A percentile compares a stretch with the other conserved stretches of the same genome.
These are phyloP conservation scores for Philopotamus ludificatus DNA, from an alignment of 1,140 invertebrate species.

Conservation along the genomic window DNA sequence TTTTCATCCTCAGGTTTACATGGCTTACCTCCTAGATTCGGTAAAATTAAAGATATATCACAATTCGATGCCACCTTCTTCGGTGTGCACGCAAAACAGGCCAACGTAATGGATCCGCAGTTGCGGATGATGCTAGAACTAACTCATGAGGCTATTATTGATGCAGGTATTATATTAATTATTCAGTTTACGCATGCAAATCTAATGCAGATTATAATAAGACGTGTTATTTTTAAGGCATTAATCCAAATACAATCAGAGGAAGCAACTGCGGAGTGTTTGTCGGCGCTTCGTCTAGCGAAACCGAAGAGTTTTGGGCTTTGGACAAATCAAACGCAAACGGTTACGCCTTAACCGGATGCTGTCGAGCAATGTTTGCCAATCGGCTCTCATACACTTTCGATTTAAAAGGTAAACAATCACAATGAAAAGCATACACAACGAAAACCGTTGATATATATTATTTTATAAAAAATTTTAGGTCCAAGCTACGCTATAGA, in stretches of 20 bases:
- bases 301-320: slow-evolving; percentile 82
- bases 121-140: slow-evolving; percentile 86
- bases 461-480: slow-evolving; percentile 40
- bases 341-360: slow-evolving; percentile 92
- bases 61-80: slow-evolving; percentile 93
- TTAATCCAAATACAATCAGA: slow-evolving; percentile 75
- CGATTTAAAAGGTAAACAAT: slow-evolving; percentile 76
- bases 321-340: slow-evolving; percentile 73
- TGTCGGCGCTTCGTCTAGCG: slow-evolving; percentile 83
- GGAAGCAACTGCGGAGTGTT: slow-evolving; percentile 89
- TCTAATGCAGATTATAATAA: neutral
- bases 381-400: slow-evolving; percentile 95
- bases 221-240: slow-evolving; percentile 55
- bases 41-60: slow-evolving; percentile 85
- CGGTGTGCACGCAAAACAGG: slow-evolving; percentile 91
- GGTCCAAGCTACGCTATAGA: slow-evolving; percentile 92
- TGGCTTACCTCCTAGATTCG: slow-evolving; percentile 80
- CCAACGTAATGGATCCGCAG: slow-evolving; percentile 94
- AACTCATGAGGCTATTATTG: slow-evolving; percentile 93
- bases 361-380: slow-evolving; percentile 91
- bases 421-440: too few relatives aligned
- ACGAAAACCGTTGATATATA: too few relatives aligned
- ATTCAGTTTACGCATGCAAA: neutral
- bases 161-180: slow-evolving; percentile 70
- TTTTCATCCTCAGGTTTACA: slow-evolving; percentile 57